Percentiles rank a stretch among this genome's conserved stretches.
Conservation (phyloP, 2,888 invertebrate species). For the Zelleria hepariella region DNA sequence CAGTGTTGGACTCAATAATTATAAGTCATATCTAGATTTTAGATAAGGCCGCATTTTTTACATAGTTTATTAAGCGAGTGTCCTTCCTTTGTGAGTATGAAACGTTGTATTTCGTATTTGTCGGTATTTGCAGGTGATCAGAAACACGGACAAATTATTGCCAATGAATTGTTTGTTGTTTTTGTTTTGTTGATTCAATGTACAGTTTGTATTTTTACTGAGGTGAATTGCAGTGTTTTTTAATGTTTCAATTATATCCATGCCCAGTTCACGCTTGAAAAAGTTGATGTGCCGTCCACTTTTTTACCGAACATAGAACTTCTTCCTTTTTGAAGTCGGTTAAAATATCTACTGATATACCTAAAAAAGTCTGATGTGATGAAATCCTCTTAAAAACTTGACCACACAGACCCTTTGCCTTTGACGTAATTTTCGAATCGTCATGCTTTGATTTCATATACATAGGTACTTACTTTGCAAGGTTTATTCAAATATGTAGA, state of each 20-base stretch:
- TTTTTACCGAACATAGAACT: too few species aligned
- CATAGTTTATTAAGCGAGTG: conserved; percentile 43
- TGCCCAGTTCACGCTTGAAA: not conserved
- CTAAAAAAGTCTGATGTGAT: too few species aligned
- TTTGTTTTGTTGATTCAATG: not conserved
- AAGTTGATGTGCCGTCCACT: too few species aligned
- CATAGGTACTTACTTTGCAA: too few species aligned
- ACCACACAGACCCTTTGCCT: too few species aligned
- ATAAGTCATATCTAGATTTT: conserved; percentile 57
- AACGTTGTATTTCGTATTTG: conserved; percentile 22
- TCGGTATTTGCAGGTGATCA: conserved; percentile 2
- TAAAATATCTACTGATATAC: too few species aligned
- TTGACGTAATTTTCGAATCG: too few species aligned
- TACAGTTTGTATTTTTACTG: too few species aligned
- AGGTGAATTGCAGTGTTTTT: not conserved
- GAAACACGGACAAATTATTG: not conserved
- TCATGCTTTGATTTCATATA: too few species aligned
- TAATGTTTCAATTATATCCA: not conserved
- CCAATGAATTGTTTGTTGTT: not conserved
- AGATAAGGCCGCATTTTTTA: conserved; percentile 42
- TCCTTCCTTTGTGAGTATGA: conserved; percentile 42
- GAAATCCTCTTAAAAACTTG: too few species aligned
- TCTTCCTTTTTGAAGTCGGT: too few species aligned
- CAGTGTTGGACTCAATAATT: conserved; percentile 38
- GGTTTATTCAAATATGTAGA: too few species aligned